Evolutionary conservation across 2,113 vertebrate genomes (phyloP).

Genomic region (Eubucco bourcierii): DNA sequence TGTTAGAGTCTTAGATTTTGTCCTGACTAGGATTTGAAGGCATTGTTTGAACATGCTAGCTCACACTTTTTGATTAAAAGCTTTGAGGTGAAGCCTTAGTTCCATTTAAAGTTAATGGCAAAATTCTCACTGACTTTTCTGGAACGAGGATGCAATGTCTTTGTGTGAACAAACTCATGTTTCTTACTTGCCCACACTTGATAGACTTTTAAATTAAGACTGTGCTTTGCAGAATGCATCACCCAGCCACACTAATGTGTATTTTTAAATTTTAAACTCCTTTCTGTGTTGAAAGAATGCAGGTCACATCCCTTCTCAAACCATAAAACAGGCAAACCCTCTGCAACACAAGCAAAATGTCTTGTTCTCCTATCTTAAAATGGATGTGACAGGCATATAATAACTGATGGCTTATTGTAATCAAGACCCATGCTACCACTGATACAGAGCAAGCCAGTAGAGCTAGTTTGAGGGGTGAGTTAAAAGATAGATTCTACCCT

Average conservation of each 20-base stretch:
- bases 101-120: slow-evolving; percentile 35
- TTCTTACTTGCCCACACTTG: slow-evolving; percentile 19
- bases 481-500: not conserved
- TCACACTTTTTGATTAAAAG: slow-evolving; percentile 61
- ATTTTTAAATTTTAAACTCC: not conserved
- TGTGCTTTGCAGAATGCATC: not conserved
- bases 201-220: slow-evolving; percentile 1
- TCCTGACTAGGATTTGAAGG: not conserved
- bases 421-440: not conserved
- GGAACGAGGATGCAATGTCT: slow-evolving; percentile 2
- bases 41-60: slow-evolving; percentile 47
- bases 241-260: not conserved
- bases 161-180: not conserved
- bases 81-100: slow-evolving; percentile 30
- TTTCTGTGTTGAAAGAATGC: not conserved
- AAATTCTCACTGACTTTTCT: slow-evolving; percentile 49
- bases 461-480: not conserved
- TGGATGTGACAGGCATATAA: not conserved
- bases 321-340: not conserved
- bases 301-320: not conserved
- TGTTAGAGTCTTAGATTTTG: not conserved
- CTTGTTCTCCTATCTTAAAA: not conserved
- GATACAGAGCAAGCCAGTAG: not conserved
- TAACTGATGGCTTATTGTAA: not conserved
- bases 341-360: not conserved